Percentiles rank a stretch among this genome's conserved stretches.
These are phyloP conservation scores for Tauraco hartlaubi DNA, from an alignment of 2,797 vertebrate genomes.

Conservation along the genomic window DNA sequence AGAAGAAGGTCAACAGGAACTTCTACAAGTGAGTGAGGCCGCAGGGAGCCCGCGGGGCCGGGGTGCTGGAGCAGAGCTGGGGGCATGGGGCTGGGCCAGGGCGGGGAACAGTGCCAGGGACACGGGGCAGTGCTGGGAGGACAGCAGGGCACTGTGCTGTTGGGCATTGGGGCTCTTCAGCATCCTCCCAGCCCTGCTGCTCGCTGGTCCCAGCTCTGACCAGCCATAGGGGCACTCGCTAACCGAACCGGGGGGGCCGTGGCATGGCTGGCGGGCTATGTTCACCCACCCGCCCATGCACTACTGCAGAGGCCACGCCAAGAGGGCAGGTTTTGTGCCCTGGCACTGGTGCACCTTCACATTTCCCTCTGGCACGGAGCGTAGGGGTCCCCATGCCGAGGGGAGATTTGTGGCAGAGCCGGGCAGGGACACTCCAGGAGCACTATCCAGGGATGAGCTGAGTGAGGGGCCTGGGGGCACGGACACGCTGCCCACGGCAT, in stretches of 20 bases:
- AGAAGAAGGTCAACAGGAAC: conserved; percentile 93
- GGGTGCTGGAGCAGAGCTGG: no score
- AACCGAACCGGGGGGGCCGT: accelerated
- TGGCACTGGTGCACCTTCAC: not conserved
- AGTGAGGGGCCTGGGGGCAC: accelerated
- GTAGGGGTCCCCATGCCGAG: accelerated
- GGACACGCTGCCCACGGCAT: accelerated
- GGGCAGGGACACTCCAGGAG: not conserved
- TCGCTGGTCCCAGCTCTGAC: accelerated
- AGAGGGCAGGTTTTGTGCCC: not conserved
- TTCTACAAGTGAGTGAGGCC: conserved; percentile 92
- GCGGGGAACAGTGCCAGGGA: no score
- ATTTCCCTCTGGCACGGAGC: accelerated
- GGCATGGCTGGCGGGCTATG: accelerated
- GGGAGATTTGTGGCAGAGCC: not conserved
- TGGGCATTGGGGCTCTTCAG: not conserved
- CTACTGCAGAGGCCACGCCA: not conserved
- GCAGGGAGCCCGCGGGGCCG: accelerated
- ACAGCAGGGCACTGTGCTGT: not conserved
- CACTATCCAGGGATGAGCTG: no score
- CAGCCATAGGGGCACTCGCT: not conserved
- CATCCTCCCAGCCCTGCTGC: not conserved
- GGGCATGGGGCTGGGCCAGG: accelerated
- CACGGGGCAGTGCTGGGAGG: not conserved
- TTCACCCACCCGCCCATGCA: not conserved